Evolutionary conservation across 2,888 invertebrate genomes (phyloP), one percentile per base, ranked within the genome.

Genomic region (Xanthia icteritia): DNA sequence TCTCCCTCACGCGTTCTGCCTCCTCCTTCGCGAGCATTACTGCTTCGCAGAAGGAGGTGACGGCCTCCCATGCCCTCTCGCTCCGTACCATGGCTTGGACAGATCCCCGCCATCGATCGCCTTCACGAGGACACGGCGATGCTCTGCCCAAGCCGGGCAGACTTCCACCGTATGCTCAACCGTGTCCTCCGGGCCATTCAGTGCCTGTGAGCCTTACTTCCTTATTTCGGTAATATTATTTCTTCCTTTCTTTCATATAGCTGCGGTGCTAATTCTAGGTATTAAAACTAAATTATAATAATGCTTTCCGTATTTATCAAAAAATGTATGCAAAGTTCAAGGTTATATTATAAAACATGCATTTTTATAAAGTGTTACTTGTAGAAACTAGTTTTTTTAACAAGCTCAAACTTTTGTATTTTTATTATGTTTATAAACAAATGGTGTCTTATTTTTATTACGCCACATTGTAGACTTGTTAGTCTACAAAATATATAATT

Each of bases 241-340:
- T 73, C 17, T 42, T 27, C 5, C 9, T 39, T 27, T 27, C 9
- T 39, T 27, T 27, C 23, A 31, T 73, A 9, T 11, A 17, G 17
- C 23, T 3, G 2, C 17, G 17, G 42, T 31, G 23, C 11, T 4
- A 31, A 42, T 42, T 51, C 51, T 8, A 23, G 31, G 27, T 39
- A 71, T 39, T 56, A 13, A 60, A 27, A 48, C 3, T 48, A 31
- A 27, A 74, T 23, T 48, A 20, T 11, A 17, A 6, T 17, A 23
- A 39, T 27, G 1, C 5, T 58, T n/a, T 15, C 66, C 45, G 27
- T 36, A 5, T 51, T 36, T 45, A 5, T 51, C 11, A 23, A 70
- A 69, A 81, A 48, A 56, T 1, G 48, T 56, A 67, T 54, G 48
- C 51, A 68, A 71, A 68, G 48, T 67, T 77, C 77, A 82, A 77